Base-by-base conservation (phyloP, 2,888 invertebrate genomes). In the Cheilosia vulpina region DNA sequence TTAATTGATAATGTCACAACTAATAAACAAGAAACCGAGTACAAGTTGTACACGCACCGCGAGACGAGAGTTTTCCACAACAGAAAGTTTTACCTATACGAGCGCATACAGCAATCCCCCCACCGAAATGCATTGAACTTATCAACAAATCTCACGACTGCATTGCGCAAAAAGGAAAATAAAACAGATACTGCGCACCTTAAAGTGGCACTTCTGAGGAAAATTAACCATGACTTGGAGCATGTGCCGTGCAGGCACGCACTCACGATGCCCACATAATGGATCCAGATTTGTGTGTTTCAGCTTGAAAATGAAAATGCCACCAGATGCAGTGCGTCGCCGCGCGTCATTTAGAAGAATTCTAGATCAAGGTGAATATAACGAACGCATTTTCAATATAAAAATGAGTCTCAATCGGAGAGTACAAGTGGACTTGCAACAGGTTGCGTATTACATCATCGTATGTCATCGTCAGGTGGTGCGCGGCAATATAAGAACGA, bases 281-380 rank as follows among this genome's bases (percentile, higher is more conserved):
- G 66, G 62, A 66, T 80, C 73, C 57, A 80, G 80, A 80, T 80
- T 60, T 38, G 41, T 27, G 41, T 62, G n/a, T 41, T 27, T 45
- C 57, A 11, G 19, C 43, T 58, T 65, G 58, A 77, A 71, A 76
- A 71, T 52, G 71, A 77, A 81, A 81, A 75, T 69, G 69, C 83
- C 78, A 72, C 53, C 41, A 73, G 73, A 73, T 24, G 58, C n/a
- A 17, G 45, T 58, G 71, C 24, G 66, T 53, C 77, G 78, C 69
- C 71, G 65, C 55, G 83, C 55, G 83, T 83, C 78, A 73, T 83
- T 79, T 53, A 72, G 71, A 85, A 81, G 66, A 85, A 85, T 85
- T 85, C 85, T 85, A 85, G 85, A 85, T 85, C 85, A 85, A 85
- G 85, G 85, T 85, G 81, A 81, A 81, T 81, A 85, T 11, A 38